phyloP scores from a whole-genome alignment of 2,113 vertebrate genomes.

The Argyrosomus japonicus region DNA sequence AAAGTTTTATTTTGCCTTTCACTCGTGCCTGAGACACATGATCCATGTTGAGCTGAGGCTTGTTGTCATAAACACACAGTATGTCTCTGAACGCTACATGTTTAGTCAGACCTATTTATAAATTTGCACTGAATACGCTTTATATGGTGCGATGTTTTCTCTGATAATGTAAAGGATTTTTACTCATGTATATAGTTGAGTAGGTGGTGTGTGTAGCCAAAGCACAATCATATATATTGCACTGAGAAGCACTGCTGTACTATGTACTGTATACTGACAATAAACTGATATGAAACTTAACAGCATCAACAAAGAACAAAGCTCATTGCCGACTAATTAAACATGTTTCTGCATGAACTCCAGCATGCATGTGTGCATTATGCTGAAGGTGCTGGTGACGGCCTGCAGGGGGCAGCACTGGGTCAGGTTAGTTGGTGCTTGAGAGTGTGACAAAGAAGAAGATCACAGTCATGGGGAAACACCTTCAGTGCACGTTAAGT shows the following conservation, averaged over 20 bases:
- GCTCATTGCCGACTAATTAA: background rate
- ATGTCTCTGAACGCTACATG: constrained; percentile 39
- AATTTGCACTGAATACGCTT: constrained; percentile 50
- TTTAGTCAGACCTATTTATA: constrained; percentile 40
- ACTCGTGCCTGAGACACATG: constrained; percentile 65
- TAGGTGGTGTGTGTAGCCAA: constrained; percentile 51
- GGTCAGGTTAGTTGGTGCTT: background rate
- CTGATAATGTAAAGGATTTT: constrained; percentile 57
- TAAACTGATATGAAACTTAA: constrained; percentile 48
- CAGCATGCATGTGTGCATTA: background rate
- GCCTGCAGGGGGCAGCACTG: constrained; percentile 29
- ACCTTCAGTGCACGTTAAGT: no score
- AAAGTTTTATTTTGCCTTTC: constrained; percentile 58
- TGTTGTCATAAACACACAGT: constrained; percentile 34
- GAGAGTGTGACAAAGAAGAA: background rate
- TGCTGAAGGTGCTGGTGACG: background rate
- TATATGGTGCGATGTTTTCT: constrained; percentile 55
- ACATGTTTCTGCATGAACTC: constrained; percentile 33
- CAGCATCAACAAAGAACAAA: background rate
- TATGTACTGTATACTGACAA: constrained; percentile 60
- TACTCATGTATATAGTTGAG: constrained; percentile 51
- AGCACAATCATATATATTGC: constrained; percentile 71
- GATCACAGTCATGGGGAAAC: background rate
- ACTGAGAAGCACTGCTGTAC: constrained; percentile 60
- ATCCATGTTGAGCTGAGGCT: constrained; percentile 57